Conservation (phyloP, 2,113 vertebrate genomes). For the Notiomystis cincta region DNA sequence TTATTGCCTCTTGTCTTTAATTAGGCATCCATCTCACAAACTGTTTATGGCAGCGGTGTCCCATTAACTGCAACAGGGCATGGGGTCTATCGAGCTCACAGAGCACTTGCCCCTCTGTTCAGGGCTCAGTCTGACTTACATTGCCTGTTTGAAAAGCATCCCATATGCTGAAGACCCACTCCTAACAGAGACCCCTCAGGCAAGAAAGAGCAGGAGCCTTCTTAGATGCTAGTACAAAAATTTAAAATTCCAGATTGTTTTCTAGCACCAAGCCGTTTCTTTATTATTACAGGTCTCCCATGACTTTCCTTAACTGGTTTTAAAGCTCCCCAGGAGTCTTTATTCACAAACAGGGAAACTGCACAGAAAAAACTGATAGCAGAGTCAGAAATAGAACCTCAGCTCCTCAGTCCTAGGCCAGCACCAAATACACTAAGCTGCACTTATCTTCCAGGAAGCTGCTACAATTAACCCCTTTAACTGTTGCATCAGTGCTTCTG, state of each 20-base stretch:
- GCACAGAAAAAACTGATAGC: background rate
- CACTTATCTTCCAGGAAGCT: background rate
- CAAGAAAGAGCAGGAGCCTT: background rate
- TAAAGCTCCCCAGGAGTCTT: background rate
- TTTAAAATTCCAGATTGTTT: background rate
- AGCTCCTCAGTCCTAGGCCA: background rate
- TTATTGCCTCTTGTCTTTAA: background rate
- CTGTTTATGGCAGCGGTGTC: background rate
- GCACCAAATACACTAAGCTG: background rate
- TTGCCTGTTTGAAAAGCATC: background rate
- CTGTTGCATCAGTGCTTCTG: background rate
- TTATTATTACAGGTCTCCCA: background rate
- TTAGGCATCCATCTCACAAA: background rate
- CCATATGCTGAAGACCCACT: background rate
- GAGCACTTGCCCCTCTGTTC: background rate
- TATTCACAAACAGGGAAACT: background rate
- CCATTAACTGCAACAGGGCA: background rate
- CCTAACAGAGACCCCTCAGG: background rate
- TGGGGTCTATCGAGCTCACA: background rate
- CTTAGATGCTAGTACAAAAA: background rate
- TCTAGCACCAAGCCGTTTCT: background rate
- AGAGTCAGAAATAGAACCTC: background rate
- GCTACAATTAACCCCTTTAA: background rate
- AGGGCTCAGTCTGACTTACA: background rate
- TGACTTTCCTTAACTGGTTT: background rate